phyloP scores from a whole-genome alignment of 2,797 vertebrate species.

The Florisuga fusca region DNA sequence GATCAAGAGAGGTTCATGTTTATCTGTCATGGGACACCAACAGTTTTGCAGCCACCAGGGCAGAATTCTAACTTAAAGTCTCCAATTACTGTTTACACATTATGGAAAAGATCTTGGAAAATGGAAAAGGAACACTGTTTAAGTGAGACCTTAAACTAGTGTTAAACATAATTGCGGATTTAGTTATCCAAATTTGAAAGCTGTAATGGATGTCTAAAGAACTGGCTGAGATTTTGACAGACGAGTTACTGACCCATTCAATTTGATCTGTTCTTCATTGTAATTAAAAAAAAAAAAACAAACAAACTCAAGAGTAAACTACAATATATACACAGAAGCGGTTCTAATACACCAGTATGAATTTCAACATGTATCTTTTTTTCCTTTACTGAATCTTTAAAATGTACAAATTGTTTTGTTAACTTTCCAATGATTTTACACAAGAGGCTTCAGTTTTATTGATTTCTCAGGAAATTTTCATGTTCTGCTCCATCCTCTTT shows the following conservation, averaged over 20 bases:
- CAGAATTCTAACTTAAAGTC: not conserved
- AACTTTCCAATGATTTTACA: constrained; percentile 27
- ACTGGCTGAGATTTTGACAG: not conserved
- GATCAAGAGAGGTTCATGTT: not conserved
- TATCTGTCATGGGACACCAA: not conserved
- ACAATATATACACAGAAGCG: not conserved
- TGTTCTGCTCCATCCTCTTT: not conserved
- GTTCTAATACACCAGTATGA: not conserved
- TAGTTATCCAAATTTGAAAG: constrained; percentile 27
- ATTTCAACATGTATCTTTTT: not conserved
- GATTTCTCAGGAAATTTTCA: not conserved
- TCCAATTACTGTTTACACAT: not conserved
- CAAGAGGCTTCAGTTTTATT: not conserved
- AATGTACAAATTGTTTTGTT: not conserved
- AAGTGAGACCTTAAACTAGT: not conserved
- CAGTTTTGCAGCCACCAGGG: not conserved
- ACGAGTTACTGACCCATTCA: too few relatives aligned
- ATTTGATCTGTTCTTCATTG: constrained; percentile 13
- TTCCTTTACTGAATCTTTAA: not conserved
- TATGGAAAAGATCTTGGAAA: not conserved
- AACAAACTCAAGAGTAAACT: not conserved
- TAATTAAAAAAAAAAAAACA: not conserved
- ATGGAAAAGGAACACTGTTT: not conserved
- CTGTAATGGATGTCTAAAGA: not conserved
- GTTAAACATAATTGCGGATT: not conserved